Evolutionary conservation across 1,140 invertebrate genomes (phyloP), one percentile per base, ranked within the genome.

Genomic region (Belonocnema kinseyi): DNA sequence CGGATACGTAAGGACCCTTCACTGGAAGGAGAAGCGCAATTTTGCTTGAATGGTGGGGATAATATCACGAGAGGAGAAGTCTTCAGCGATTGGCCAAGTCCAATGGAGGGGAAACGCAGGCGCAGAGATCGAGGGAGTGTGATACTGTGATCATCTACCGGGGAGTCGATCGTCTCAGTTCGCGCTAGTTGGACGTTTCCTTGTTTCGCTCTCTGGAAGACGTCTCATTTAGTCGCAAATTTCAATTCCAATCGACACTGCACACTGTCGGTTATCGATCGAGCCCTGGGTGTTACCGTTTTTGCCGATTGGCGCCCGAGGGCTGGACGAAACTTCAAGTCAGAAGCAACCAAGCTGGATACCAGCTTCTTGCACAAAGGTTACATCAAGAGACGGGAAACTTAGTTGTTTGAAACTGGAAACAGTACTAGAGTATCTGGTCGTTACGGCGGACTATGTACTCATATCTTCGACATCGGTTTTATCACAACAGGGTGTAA

Each of bases 141-240:
- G 77, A 78, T 76, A 79, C 79, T 78, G 80, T 76, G 77, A 78
- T 76, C 78, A 74, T 81, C 76, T 85, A 79, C 84, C 88, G 81
- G 85, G 84, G 89, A 91, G 90, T 91, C 85, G 82, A 82, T 89
- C 87, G 87, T 88, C 84, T 88, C 87, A 83, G 83, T 85, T 90
- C 87, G 89, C 89, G 89, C 87, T 87, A 89, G 87, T 90, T 83
- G 86, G 88, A 90, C 87, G 87, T 87, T 79, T 84, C 73, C 77
- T 75, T 76, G 80, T 81, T 83, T 80, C 79, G 72, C 72, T 86
- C 73, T 54, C 17, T 70, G 40, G n/a, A 46, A 46, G 21, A 73
- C 19, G 16, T 73, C 72, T n/a, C 72, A 54, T 73, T 73, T 26
- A 52, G 21, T 73, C 50, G 7, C 19, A 26, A 73, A 33, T 80